Conservation (phyloP, 1,140 invertebrate genomes). For the Drosophila tristis region DNA sequence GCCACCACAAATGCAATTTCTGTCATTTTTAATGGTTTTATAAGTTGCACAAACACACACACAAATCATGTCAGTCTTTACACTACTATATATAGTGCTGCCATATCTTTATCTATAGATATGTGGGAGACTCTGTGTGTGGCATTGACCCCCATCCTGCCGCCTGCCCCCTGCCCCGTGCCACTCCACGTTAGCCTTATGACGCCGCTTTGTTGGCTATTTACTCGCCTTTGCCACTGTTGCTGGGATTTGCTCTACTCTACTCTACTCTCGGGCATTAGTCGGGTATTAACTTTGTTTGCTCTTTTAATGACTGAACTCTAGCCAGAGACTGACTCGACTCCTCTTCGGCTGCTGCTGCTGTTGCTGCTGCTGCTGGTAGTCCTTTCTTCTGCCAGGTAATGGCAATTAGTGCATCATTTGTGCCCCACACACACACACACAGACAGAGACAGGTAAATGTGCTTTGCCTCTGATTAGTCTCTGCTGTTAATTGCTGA, state of each 20-base stretch:
- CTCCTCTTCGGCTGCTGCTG: background rate
- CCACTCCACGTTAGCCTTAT: slow-evolving; percentile 43
- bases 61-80: no score
- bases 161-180: no score
- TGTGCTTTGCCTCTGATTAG: slow-evolving; percentile 64
- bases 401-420: slow-evolving; percentile 65
- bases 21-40: slow-evolving; percentile 77
- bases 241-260: slow-evolving; percentile 34
- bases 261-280: slow-evolving; percentile 27
- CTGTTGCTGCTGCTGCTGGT: background rate
- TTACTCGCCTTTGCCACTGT: slow-evolving; percentile 40
- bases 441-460: slow-evolving; percentile 32
- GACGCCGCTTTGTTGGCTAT: slow-evolving; percentile 38
- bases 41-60: slow-evolving; percentile 48
- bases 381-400: slow-evolving; percentile 7
- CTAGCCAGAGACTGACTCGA: background rate
- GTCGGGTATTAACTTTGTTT: slow-evolving; percentile 69
- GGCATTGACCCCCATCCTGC: slow-evolving; percentile 20
- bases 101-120: background rate
- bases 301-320: slow-evolving; percentile 58
- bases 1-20: slow-evolving; percentile 63
- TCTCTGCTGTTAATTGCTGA: slow-evolving; percentile 60
- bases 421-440: slow-evolving; percentile 53
- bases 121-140: background rate
- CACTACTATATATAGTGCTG: background rate